Percentiles rank a stretch among this genome's conserved stretches.
phyloP scores from a whole-genome alignment of 2,888 invertebrate species.

The Mesoligia furuncula region DNA sequence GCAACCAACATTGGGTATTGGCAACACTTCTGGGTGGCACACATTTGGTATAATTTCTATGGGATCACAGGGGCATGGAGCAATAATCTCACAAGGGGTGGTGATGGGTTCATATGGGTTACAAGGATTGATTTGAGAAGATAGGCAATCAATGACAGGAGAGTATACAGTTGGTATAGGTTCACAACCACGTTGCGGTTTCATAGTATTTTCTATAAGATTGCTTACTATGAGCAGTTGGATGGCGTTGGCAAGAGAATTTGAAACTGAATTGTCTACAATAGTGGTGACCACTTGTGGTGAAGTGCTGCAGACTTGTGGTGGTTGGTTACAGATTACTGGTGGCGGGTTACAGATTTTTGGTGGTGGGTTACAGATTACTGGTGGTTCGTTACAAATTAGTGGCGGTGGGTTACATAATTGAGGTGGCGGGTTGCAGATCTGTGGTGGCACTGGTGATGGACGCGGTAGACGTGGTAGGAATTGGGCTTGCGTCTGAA shows the following conservation, averaged over 20 bases:
- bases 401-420: conserved; percentile 41
- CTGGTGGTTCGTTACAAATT: conserved; percentile 39
- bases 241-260: conserved; percentile 79
- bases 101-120: conserved; percentile 28
- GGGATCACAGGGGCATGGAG: conserved; percentile 44
- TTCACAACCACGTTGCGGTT: conserved; percentile 16
- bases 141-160: conserved; percentile 40
- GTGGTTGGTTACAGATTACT: conserved; percentile 40
- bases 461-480: conserved; percentile 30
- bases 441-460: conserved; percentile 12
- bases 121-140: conserved; percentile 33
- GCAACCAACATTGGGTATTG: conserved; percentile 23
- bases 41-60: conserved; percentile 52
- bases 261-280: conserved; percentile 79
- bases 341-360: conserved; percentile 44
- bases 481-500: conserved; percentile 62
- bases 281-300: conserved; percentile 72
- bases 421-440: conserved; percentile 41
- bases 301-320: conserved; percentile 39
- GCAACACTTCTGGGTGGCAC: conserved; percentile 50
- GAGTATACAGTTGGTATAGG: conserved; percentile 33
- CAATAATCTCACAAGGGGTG: conserved; percentile 41
- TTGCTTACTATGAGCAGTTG: conserved; percentile 81
- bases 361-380: conserved; percentile 36
- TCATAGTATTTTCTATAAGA: conserved; percentile 71